Percentiles rank a stretch among this genome's conserved stretches.
phyloP scores from a whole-genome alignment of 2,888 invertebrate species.

The Pomacea canaliculata region DNA sequence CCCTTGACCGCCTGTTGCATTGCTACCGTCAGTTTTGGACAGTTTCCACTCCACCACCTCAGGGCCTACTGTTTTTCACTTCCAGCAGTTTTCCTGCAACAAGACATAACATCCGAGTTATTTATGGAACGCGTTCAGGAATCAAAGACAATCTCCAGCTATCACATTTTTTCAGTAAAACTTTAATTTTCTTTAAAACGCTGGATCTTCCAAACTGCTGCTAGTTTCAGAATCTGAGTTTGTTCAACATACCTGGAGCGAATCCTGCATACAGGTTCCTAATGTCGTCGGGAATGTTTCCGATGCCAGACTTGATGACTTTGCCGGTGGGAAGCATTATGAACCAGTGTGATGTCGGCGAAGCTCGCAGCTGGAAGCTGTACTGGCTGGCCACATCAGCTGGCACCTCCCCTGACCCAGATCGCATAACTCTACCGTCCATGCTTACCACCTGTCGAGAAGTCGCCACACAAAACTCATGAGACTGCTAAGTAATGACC shows the following conservation, averaged over 20 bases:
- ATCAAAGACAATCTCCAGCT: too few species aligned
- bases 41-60: slow-evolving; percentile 27
- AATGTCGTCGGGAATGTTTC: slow-evolving; percentile 31
- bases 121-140: too few species aligned
- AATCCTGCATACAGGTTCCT: slow-evolving; percentile 28
- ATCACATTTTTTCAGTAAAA: too few species aligned
- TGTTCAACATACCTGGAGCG: slow-evolving; percentile 8
- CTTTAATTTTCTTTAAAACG: too few species aligned
- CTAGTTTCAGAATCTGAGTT: too few species aligned
- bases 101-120: neutral
- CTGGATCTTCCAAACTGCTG: too few species aligned
- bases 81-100: slow-evolving; percentile 16
- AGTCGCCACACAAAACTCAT: neutral
- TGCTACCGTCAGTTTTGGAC: slow-evolving; percentile 31
- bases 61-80: slow-evolving; percentile 3
- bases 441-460: slow-evolving; percentile 12
- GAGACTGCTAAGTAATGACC: neutral
- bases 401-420: slow-evolving; percentile 23
- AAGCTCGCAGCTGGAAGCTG: slow-evolving; percentile 24
- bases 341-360: slow-evolving; percentile 29
- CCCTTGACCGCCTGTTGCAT: slow-evolving; percentile 17
- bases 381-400: slow-evolving; percentile 2
- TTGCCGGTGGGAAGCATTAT: slow-evolving; percentile 30
- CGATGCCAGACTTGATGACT: slow-evolving; percentile 29
- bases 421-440: slow-evolving; percentile 16